These are phyloP conservation scores for Eonycteris spelaea DNA, from an alignment of 2,113 vertebrate species.

Conservation along the genomic window DNA sequence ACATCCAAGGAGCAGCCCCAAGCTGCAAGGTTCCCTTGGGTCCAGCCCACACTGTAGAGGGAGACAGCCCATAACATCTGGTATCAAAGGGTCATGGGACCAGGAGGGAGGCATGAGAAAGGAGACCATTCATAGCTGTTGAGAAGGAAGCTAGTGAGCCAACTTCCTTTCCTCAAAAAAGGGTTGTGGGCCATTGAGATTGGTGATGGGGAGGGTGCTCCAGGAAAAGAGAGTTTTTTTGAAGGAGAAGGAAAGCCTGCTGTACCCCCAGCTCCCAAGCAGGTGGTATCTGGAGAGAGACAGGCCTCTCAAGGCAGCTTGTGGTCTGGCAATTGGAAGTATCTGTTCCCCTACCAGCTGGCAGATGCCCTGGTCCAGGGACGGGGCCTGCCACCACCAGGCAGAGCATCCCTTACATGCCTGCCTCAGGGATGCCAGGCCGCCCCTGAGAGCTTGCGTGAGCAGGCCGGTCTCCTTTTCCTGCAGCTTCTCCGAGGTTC, in stretches of 20 bases:
- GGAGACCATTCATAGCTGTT: neutral
- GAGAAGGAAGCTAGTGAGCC: neutral
- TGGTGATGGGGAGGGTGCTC: neutral
- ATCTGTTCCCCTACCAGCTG: neutral
- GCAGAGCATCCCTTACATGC: neutral
- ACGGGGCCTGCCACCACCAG: neutral
- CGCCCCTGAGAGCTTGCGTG: neutral
- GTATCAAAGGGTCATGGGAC: accelerated
- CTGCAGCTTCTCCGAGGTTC: neutral
- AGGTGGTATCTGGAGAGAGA: neutral
- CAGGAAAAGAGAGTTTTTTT: neutral
- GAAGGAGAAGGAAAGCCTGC: neutral
- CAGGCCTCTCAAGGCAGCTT: neutral
- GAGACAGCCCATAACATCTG: neutral
- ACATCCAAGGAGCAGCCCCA: too few species aligned
- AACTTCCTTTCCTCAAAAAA: neutral
- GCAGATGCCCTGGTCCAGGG: neutral
- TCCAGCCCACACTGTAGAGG: neutral
- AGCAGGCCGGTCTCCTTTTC: neutral
- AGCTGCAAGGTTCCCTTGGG: neutral
- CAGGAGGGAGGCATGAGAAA: neutral
- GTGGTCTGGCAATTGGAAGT: neutral
- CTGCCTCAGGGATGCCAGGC: neutral
- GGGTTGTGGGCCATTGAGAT: too few species aligned
- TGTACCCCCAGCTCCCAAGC: neutral